Percentiles rank a stretch among this genome's conserved stretches.
Evolutionary conservation across 2,797 vertebrate genomes (phyloP).

Genomic region (Synaphobranchus kaupii): DNA sequence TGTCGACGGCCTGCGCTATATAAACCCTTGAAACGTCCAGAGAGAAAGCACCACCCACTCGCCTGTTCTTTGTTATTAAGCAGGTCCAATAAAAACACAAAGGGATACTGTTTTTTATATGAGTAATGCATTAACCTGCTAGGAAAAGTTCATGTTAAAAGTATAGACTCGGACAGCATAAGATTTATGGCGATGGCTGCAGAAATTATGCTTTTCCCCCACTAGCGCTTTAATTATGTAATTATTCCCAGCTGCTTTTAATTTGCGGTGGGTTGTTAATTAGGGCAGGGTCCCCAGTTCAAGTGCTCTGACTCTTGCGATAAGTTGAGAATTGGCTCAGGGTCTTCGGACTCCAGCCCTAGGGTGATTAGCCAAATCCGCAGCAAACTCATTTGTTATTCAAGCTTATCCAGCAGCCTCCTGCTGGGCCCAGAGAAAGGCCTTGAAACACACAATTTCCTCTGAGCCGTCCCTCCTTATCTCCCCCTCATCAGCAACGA

Average conservation of each 20-base stretch:
- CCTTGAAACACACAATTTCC: conserved; percentile 62
- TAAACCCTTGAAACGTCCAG: conserved; percentile 51
- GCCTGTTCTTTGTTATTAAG: conserved; percentile 85
- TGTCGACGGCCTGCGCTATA: conserved; percentile 59
- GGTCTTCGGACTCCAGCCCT: conserved; percentile 52
- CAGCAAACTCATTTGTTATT: conserved; percentile 77
- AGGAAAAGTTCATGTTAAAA: conserved; percentile 82
- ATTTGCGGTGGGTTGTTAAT: conserved; percentile 88
- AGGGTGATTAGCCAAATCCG: conserved; percentile 75
- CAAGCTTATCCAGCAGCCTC: conserved; percentile 64
- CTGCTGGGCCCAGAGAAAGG: conserved; percentile 61
- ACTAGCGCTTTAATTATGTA: conserved; percentile 97
- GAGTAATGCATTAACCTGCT: conserved; percentile 90
- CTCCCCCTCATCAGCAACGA: conserved; percentile 63
- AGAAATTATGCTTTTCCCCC: conserved; percentile 95
- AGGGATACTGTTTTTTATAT: conserved; percentile 90
- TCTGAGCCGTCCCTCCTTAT: conserved; percentile 62
- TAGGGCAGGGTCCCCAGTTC: conserved; percentile 80
- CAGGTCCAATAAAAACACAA: conserved; percentile 89
- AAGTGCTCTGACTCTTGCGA: conserved; percentile 72
- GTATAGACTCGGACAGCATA: conserved; percentile 87
- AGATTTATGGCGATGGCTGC: conserved; percentile 97
- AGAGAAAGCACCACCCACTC: conserved; percentile 39
- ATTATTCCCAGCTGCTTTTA: conserved; percentile 97
- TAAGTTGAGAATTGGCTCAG: conserved; percentile 70